phyloP scores from a whole-genome alignment of 23 tunicate genomes.

The Halocynthia roretzi region DNA sequence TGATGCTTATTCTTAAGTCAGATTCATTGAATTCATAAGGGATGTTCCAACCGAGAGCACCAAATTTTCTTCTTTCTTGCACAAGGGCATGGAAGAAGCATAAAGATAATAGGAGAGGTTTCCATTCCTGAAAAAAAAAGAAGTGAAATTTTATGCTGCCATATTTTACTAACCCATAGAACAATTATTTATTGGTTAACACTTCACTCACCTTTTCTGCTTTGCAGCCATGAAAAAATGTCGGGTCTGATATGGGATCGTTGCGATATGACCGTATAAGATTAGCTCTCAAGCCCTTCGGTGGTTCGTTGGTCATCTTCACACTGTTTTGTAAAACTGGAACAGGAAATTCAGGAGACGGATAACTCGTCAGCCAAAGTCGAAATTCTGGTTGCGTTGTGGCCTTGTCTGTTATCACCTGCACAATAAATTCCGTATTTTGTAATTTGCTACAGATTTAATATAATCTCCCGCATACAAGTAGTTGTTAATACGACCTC shows the following conservation, averaged over 20 bases:
- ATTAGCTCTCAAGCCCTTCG: conserved; percentile 81
- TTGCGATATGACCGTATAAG: conserved; percentile 60
- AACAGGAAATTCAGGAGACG: conserved; percentile 80
- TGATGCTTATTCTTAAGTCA: conserved; percentile 71
- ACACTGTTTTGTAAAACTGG: conserved; percentile 79
- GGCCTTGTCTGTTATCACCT: conserved; percentile 69
- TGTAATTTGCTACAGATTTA: no score
- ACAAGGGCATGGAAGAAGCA: conserved; percentile 91
- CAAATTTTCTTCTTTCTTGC: conserved; percentile 81
- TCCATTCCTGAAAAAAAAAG: conserved; percentile 52
- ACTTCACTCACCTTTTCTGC: conserved; percentile 21
- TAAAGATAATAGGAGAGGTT: conserved; percentile 65
- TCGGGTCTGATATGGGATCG: conserved; percentile 76
- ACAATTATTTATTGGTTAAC: not conserved
- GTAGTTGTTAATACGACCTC: conserved; percentile 25
- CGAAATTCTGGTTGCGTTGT: conserved; percentile 64
- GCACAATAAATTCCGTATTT: not conserved
- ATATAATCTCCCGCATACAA: not conserved
- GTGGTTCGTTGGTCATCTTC: conserved; percentile 92
- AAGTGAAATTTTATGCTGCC: not conserved
- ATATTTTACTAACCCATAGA: not conserved
- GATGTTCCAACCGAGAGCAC: conserved; percentile 87
- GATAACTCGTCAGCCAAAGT: conserved; percentile 81
- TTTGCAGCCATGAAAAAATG: conserved; percentile 53
- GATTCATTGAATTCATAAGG: conserved; percentile 89